phyloP scores from a whole-genome alignment of 2,888 invertebrate species.

The Pharmacophagus antenor region DNA sequence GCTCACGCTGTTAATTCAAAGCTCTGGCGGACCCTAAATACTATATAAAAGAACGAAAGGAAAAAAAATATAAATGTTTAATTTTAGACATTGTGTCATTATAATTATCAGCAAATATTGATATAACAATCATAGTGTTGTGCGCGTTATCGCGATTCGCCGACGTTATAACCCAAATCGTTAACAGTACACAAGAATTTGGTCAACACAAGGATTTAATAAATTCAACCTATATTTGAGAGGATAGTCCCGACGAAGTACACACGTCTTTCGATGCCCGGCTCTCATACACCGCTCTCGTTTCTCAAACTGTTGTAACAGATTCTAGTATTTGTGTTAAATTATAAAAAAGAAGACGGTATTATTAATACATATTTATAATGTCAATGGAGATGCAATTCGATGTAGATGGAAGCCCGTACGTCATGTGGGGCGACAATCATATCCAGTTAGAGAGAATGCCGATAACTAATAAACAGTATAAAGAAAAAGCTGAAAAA shows the following conservation, averaged over 20 bases:
- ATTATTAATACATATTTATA: conserved; percentile 5
- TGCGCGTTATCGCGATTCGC: conserved; percentile 11
- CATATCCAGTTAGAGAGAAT: conserved; percentile 83
- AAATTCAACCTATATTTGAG: conserved; percentile 40
- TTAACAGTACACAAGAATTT: background rate
- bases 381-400: conserved; percentile 68
- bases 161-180: background rate
- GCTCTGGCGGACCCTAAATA: background rate
- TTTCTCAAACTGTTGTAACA: conserved; percentile 28
- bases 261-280: conserved; percentile 32
- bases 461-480: conserved; percentile 78
- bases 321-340: conserved; percentile 17
- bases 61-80: background rate
- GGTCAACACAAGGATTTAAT: background rate
- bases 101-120: conserved; percentile 19
- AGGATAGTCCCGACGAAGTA: conserved; percentile 44
- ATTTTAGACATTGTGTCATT: conserved; percentile 1
- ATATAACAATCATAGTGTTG: conserved; percentile 21
- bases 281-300: conserved; percentile 31
- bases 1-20: conserved; percentile 3
- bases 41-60: background rate
- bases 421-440: conserved; percentile 82
- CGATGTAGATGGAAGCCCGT: conserved; percentile 81
- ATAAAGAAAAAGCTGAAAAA: conserved; percentile 82
- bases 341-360: conserved; percentile 23